A percentile compares a stretch with the other conserved stretches of the same genome.
Conservation (phyloP, 2,888 invertebrate species). For the Theristus sp. region DNA sequence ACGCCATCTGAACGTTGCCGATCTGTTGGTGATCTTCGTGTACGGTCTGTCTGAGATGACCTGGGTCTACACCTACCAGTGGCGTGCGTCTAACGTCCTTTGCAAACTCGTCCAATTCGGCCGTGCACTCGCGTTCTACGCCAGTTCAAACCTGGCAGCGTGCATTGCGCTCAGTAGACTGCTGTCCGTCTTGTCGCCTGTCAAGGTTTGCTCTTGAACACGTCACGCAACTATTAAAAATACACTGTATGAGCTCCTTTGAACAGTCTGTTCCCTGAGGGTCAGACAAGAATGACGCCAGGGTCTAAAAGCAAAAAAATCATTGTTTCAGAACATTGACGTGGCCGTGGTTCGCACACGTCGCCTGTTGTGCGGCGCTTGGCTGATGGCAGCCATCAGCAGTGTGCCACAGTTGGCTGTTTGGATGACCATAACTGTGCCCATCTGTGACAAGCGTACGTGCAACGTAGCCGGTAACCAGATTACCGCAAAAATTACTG, state of each 20-base stretch:
- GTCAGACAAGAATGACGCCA: no score
- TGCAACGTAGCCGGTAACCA: no score
- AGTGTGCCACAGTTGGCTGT: neutral
- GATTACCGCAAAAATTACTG: no score
- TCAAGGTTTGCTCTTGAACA: no score
- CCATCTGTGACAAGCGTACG: no score
- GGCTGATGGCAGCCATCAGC: neutral
- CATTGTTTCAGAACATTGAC: no score
- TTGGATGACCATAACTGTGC: no score
- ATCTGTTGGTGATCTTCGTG: conserved; percentile 7
- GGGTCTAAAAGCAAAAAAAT: no score
- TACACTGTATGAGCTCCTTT: no score
- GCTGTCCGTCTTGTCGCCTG: neutral
- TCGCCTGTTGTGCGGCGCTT: neutral
- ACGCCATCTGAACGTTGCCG: conserved; percentile 2
- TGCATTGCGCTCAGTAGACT: conserved; percentile 5
- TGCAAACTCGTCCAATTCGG: conserved; percentile 3
- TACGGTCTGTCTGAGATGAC: neutral
- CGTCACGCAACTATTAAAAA: no score
- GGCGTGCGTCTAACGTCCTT: conserved; percentile 2
- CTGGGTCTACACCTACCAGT: conserved; percentile 4
- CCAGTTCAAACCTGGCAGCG: conserved; percentile 1
- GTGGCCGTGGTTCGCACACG: neutral
- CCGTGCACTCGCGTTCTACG: conserved; percentile 1
- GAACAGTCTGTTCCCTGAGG: no score